Percentiles rank a stretch among this genome's conserved stretches.
These are phyloP conservation scores for Paratilapia polleni DNA, from an alignment of 2,113 vertebrate species.

Conservation along the genomic window DNA sequence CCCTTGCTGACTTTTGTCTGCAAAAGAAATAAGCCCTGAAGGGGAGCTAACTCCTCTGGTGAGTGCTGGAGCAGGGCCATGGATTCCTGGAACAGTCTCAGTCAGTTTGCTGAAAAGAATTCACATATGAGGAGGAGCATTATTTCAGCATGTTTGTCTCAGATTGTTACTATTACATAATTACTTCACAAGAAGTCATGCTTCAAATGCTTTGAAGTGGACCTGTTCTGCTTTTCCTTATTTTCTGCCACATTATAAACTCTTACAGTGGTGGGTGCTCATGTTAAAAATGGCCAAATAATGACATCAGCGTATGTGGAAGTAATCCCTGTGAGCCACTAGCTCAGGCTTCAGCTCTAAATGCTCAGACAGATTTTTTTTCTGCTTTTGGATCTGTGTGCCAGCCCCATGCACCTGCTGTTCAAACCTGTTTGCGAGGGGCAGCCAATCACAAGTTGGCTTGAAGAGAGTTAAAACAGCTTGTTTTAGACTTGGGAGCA, in stretches of 20 bases:
- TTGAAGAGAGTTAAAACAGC: not conserved
- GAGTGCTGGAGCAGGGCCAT: not conserved
- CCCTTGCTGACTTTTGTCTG: conserved; percentile 13
- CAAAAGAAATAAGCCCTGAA: not conserved
- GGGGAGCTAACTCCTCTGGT: not conserved
- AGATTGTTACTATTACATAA: not conserved
- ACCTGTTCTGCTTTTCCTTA: not conserved
- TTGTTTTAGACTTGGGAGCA: not conserved
- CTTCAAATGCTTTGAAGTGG: not conserved
- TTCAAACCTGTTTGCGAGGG: not conserved
- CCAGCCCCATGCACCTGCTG: not conserved
- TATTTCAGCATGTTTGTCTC: not conserved
- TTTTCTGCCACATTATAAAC: no score
- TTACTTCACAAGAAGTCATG: not conserved
- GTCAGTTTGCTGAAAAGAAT: not conserved
- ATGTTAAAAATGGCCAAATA: no score
- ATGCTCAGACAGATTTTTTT: not conserved
- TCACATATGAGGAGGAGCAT: not conserved
- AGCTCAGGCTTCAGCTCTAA: not conserved
- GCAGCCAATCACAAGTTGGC: not conserved
- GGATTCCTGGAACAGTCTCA: not conserved
- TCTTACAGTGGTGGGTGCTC: no score
- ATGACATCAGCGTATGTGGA: no score
- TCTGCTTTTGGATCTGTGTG: not conserved
- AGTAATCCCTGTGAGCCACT: not conserved